phyloP scores from a whole-genome alignment of 2,797 vertebrate species.

The Petrocephalus schoutedeni region DNA sequence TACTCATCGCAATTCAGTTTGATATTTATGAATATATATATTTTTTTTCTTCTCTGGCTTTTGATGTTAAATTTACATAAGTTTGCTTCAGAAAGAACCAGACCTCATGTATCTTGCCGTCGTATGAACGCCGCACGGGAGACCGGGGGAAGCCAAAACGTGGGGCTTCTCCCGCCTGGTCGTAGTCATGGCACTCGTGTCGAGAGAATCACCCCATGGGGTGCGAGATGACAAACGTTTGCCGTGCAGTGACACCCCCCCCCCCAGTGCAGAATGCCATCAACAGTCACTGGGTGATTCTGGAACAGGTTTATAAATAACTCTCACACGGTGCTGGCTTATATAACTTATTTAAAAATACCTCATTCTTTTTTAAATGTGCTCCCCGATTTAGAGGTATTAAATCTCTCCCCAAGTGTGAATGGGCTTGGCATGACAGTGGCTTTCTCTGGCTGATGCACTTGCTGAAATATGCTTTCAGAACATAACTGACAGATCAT shows the following conservation, averaged over 20 bases:
- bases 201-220: background rate
- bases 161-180: background rate
- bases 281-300: constrained; percentile 29
- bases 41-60: background rate
- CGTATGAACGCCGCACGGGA: background rate
- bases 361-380: constrained; percentile 36
- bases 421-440: constrained; percentile 43
- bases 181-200: constrained; percentile 14
- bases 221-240: constrained; percentile 29
- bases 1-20: background rate
- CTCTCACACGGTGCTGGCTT: constrained; percentile 44
- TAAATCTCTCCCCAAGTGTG: constrained; percentile 1
- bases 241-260: constrained; percentile 26
- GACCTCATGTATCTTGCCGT: background rate
- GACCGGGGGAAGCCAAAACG: background rate
- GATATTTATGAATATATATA: background rate
- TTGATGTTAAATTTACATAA: constrained; percentile 8
- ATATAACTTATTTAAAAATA: constrained; percentile 52
- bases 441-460: constrained; percentile 34
- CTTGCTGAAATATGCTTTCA: background rate
- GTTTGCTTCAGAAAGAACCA: background rate
- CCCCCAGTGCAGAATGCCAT: background rate
- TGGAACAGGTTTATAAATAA: constrained; percentile 23
- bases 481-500: background rate
- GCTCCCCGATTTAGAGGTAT: constrained; percentile 38